Conservation (phyloP, 2,113 vertebrate genomes). For the Pygoscelis adeliae region DNA sequence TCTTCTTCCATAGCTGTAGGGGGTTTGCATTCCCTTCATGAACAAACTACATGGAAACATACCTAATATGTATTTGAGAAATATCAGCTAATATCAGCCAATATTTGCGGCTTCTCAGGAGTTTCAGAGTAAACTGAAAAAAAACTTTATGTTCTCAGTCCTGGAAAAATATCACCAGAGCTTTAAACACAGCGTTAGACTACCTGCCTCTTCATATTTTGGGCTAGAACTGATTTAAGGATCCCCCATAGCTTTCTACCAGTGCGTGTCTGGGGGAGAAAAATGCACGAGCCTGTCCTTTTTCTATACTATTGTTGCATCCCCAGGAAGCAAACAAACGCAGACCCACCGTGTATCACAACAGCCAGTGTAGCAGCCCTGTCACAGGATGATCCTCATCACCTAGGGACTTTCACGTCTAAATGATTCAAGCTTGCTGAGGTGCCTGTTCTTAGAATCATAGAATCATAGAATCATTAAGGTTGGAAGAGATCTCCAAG, state of each 20-base stretch:
- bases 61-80: not conserved
- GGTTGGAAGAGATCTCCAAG: no score
- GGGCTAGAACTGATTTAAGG: not conserved
- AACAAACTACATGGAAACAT: slow-evolving; percentile 1
- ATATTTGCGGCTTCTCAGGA: not conserved
- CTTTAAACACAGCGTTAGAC: not conserved
- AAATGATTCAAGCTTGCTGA: not conserved
- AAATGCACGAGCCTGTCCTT: not conserved
- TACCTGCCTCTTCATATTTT: not conserved
- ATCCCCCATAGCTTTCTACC: not conserved
- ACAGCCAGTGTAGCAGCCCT: not conserved
- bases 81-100: not conserved
- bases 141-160: not conserved
- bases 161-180: slow-evolving; percentile 2
- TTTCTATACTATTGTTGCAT: not conserved
- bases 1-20: not conserved
- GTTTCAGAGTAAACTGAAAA: not conserved
- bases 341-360: not conserved
- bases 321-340: not conserved
- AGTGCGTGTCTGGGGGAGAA: not conserved
- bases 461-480: no score
- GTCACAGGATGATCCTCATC: accelerated
- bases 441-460: not conserved
- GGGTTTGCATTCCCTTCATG: not conserved
- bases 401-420: not conserved